Conservation (phyloP, 1,140 invertebrate genomes). For the Chironomus tepperi region DNA sequence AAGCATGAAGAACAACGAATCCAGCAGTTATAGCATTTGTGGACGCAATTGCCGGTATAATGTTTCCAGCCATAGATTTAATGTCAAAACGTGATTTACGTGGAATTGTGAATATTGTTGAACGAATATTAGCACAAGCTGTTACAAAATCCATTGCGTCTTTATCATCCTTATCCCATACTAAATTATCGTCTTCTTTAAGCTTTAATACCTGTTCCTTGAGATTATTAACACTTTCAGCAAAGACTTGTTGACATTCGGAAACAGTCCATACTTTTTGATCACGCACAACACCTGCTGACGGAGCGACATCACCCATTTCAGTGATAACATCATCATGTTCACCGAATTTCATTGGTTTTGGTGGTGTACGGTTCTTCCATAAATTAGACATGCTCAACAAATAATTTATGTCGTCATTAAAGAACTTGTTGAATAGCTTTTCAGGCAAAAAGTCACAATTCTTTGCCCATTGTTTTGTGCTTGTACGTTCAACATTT, state of each 20-base stretch:
- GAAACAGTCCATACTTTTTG: constrained; percentile 74
- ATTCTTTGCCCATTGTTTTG: constrained; percentile 77
- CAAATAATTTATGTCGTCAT: constrained; percentile 93
- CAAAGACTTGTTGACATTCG: constrained; percentile 61
- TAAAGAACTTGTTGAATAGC: constrained; percentile 83
- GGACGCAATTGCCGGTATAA: constrained; percentile 97
- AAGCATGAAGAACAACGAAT: constrained; percentile 80
- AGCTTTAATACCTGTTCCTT: constrained; percentile 52
- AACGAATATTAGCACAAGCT: constrained; percentile 86
- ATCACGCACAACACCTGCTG: constrained; percentile 49
- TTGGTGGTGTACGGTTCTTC: constrained; percentile 76
- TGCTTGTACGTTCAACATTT: constrained; percentile 74
- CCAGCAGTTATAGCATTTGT: constrained; percentile 97
- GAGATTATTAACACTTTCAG: constrained; percentile 57
- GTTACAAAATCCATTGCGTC: constrained; percentile 94
- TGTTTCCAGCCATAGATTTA: constrained; percentile 98
- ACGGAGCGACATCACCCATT: constrained; percentile 39
- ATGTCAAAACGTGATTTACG: constrained; percentile 87
- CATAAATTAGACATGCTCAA: constrained; percentile 92
- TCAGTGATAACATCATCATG: constrained; percentile 46
- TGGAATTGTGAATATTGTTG: constrained; percentile 83
- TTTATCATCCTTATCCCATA: constrained; percentile 98
- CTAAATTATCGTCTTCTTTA: constrained; percentile 59
- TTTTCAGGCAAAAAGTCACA: constrained; percentile 76
- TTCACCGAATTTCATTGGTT: constrained; percentile 64